Evolutionary conservation across 2,113 vertebrate species (phyloP), one percentile per base, ranked within the genome.

Genomic region (Isurus oxyrinchus): DNA sequence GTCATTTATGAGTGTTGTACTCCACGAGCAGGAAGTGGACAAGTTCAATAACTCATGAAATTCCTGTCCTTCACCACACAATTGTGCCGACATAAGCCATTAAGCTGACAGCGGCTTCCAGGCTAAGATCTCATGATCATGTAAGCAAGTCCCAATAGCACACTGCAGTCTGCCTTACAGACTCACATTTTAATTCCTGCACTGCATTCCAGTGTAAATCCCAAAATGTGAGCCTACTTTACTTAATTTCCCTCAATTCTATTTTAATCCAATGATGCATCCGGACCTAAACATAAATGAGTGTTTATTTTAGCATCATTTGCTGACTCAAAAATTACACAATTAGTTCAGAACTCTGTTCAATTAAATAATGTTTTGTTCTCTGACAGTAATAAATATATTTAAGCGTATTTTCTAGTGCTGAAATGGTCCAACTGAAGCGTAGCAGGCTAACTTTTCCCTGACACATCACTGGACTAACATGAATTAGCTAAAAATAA

Each of bases 41-140:
- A 88, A 91, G 53, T 91, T 91, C 87, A 91, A 57, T 91, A 57
- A 57, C 88, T 91, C 53, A 91, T 91, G 55, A 59, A 91, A 59
- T 91, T 91, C 53, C 88, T 88, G 86, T 88, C 86, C 53, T 53
- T 91, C 55, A 59, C 27, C 88, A 59, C 27, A 91, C 55, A 91
- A 91, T 35, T 91, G 88, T 53, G 21, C 55, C 13, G 11, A 91
- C 27, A 91, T 59, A 31, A 91, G 88, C 55, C 88, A 91, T 59
- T 59, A 59, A 59, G 88, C 55, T 91, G 88, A 91, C 13, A 91
- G 55, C 55, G 53, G 88, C 31, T 59, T 59, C 53, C 55, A 35
- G 55, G 55, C 55, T 35, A 35, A 61, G 88, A 91, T 91, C 53
- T 91, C 55, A 57, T 59, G 25, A 91, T 59, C 88, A 59, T 59